A percentile compares a stretch with the other conserved stretches of the same genome.
Conservation (phyloP, 2,113 vertebrate genomes). For the Jacana jacana region DNA sequence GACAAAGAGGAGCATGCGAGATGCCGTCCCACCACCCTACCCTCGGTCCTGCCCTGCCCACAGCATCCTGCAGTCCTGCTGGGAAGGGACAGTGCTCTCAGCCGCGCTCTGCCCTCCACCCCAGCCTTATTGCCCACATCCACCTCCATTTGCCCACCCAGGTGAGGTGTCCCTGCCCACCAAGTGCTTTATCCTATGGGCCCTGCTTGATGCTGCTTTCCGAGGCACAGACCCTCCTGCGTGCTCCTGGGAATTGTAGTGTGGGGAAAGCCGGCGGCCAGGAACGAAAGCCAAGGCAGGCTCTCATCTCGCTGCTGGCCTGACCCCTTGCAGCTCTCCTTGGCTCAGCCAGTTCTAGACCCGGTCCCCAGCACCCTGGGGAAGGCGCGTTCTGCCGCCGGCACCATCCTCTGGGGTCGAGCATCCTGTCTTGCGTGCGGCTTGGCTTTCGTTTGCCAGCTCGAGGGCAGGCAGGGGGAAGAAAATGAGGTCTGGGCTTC, state of each 20-base stretch:
- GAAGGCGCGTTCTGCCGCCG: rapidly evolving
- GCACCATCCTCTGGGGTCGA: background rate
- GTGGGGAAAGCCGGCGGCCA: background rate
- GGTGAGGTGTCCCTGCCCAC: background rate
- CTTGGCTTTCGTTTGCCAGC: background rate
- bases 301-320: background rate
- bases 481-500: background rate
- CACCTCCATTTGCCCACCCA: background rate
- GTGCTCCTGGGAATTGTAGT: conserved; percentile 42
- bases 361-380: rapidly evolving
- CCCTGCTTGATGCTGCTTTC: background rate
- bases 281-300: background rate
- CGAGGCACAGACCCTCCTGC: background rate
- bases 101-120: background rate
- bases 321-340: rapidly evolving
- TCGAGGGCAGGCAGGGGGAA: background rate
- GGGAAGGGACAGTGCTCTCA: rapidly evolving
- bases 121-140: background rate
- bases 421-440: background rate
- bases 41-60: background rate
- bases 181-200: rapidly evolving
- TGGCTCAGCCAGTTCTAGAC: background rate
- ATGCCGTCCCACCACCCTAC: background rate
- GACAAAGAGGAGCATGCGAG: background rate
- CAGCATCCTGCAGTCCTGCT: background rate